phyloP scores from a whole-genome alignment of 2,888 invertebrate genomes.

The Leptinotarsa juncta region DNA sequence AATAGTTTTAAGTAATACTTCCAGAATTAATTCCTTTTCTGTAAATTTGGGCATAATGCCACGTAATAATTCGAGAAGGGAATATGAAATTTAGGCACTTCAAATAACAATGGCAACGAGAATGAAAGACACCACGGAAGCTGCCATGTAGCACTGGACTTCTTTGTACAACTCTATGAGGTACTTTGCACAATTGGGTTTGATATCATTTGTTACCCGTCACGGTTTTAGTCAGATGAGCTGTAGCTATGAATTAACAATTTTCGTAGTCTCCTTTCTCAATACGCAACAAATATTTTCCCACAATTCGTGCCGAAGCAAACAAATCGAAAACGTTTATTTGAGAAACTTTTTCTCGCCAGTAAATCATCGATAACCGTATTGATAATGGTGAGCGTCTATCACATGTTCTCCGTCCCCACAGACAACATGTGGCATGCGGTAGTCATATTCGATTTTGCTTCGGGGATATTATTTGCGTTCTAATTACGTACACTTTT shows the following conservation, averaged over 20 bases:
- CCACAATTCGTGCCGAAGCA: neutral
- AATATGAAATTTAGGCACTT: too few relatives aligned
- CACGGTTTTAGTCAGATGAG: too few relatives aligned
- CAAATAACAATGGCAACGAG: too few relatives aligned
- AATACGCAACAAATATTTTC: neutral
- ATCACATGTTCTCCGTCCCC: slow-evolving; percentile 27
- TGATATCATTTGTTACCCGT: neutral
- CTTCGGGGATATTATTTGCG: slow-evolving; percentile 26
- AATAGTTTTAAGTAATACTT: too few relatives aligned
- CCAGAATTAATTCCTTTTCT: too few relatives aligned
- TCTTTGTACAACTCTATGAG: too few relatives aligned
- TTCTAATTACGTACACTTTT: slow-evolving; percentile 3
- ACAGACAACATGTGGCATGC: slow-evolving; percentile 34
- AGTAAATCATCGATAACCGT: neutral
- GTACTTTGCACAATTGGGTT: too few relatives aligned
- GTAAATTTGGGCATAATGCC: too few relatives aligned
- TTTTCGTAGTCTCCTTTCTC: neutral
- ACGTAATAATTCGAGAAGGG: too few relatives aligned
- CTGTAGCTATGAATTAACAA: too few relatives aligned
- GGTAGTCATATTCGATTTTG: slow-evolving; percentile 26
- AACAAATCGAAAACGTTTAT: neutral
- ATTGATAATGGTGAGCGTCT: slow-evolving; percentile 19
- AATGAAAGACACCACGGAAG: too few relatives aligned
- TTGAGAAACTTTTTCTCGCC: neutral
- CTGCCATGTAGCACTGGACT: too few relatives aligned